Conservation (phyloP, 2,113 vertebrate species). For the Atrichornis clamosus region DNA sequence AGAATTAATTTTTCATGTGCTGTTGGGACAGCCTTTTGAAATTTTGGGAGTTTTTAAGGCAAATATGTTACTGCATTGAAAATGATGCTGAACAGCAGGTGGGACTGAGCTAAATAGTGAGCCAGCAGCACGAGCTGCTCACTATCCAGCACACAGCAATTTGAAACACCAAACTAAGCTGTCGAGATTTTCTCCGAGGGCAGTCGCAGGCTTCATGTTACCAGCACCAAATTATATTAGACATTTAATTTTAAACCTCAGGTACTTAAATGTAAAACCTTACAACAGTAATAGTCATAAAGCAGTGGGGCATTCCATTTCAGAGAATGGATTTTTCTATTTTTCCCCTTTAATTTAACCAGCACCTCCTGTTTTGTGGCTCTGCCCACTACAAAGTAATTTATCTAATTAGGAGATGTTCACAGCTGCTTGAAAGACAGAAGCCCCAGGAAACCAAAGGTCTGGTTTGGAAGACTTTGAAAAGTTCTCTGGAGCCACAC, state of each 20-base stretch:
- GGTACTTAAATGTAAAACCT: conserved; percentile 75
- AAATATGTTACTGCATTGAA: conserved; percentile 62
- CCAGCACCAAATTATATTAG: conserved; percentile 74
- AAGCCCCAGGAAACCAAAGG: conserved; percentile 61
- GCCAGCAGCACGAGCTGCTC: not conserved
- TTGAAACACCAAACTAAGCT: conserved; percentile 60
- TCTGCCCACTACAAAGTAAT: conserved; percentile 72
- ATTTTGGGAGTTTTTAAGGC: conserved; percentile 52
- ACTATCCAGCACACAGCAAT: conserved; percentile 58
- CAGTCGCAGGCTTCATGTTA: conserved; percentile 66
- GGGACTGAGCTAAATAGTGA: conserved; percentile 31
- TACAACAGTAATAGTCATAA: conserved; percentile 71
- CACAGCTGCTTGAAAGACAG: conserved; percentile 67
- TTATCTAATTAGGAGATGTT: conserved; percentile 78
- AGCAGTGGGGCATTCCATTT: conserved; percentile 73
- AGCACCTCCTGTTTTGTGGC: conserved; percentile 73
- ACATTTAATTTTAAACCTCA: conserved; percentile 79
- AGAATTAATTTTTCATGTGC: conserved; percentile 77
- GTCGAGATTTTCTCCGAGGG: conserved; percentile 71
- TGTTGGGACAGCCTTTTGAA: conserved; percentile 40
- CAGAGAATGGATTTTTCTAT: conserved; percentile 63
- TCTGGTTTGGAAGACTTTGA: conserved; percentile 57
- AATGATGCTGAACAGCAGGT: conserved; percentile 49
- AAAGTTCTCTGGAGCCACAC: conserved; percentile 74
- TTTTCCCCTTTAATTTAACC: conserved; percentile 70